Conservation (phyloP, 2,113 vertebrate species). For the Silurus meridionalis region DNA sequence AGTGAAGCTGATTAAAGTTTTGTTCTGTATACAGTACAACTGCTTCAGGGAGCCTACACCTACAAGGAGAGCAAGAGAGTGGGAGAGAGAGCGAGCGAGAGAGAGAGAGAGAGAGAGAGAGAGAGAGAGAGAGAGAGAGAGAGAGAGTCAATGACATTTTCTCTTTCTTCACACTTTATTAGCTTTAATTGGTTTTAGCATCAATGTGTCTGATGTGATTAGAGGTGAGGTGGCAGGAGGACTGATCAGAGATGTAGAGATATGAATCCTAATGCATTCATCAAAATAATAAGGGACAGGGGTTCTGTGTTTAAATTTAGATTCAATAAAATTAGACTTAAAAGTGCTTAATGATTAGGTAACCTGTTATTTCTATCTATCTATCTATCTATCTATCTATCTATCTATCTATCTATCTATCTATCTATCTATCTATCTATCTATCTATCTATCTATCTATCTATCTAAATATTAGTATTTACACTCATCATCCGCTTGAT, state of each 20-base stretch:
- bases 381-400: no score
- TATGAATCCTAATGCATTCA: conserved; percentile 38
- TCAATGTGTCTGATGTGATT: conserved; percentile 53
- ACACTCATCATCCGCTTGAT: neutral
- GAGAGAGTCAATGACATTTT: conserved; percentile 39
- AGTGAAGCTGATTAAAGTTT: conserved; percentile 15
- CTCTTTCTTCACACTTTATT: conserved; percentile 50
- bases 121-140: conserved; percentile 6
- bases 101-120: conserved; percentile 17
- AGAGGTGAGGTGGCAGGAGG: conserved; percentile 32
- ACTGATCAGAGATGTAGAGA: conserved; percentile 37
- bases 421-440: neutral
- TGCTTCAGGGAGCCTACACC: neutral
- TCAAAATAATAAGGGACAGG: conserved; percentile 48
- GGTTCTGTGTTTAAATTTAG: neutral
- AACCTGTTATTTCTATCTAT: no score
- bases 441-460: conserved; percentile 6
- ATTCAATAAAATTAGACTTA: no score
- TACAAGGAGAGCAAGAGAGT: neutral
- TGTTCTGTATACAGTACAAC: conserved; percentile 13
- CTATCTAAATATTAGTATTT: neutral
- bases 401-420: neutral
- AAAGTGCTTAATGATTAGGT: no score
- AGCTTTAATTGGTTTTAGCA: conserved; percentile 48
- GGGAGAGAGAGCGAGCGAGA: conserved; percentile 2